Conservation (phyloP, 2,113 vertebrate genomes). For the Amphiprion percula region DNA sequence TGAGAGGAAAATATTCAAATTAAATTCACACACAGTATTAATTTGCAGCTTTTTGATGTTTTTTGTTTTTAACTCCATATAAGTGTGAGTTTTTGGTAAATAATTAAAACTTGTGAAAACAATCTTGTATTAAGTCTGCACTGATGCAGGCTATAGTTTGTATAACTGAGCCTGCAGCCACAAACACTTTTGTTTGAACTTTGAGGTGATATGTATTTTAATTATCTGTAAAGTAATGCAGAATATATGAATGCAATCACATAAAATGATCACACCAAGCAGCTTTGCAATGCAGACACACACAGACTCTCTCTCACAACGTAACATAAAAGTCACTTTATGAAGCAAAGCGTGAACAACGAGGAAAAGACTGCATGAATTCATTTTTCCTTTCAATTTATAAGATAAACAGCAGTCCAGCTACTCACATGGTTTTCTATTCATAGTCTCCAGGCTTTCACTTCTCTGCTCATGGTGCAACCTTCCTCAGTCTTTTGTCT, state of each 20-base stretch:
- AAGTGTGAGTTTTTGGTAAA: background rate
- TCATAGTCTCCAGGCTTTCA: slow-evolving; percentile 9
- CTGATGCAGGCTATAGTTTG: background rate
- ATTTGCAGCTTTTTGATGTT: background rate
- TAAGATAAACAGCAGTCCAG: slow-evolving; percentile 10
- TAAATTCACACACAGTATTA: background rate
- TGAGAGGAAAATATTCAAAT: too few species aligned
- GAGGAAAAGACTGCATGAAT: background rate
- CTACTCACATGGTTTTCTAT: slow-evolving; percentile 10
- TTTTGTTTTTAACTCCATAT: background rate
- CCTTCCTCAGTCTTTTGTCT: slow-evolving; percentile 23
- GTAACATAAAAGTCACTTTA: background rate
- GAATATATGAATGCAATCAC: background rate
- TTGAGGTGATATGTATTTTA: too few species aligned
- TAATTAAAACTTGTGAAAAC: background rate
- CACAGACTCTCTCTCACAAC: background rate
- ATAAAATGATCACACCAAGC: background rate
- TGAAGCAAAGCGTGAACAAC: slow-evolving; percentile 6
- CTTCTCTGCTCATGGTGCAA: background rate
- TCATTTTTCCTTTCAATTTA: slow-evolving; percentile 12
- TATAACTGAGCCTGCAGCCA: background rate
- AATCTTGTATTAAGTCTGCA: background rate
- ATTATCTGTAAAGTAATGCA: background rate
- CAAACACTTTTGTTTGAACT: background rate
- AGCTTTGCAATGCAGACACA: background rate